These are phyloP conservation scores for Orientallactaga bullata DNA, from an alignment of 2,113 vertebrate species.

Conservation along the genomic window DNA sequence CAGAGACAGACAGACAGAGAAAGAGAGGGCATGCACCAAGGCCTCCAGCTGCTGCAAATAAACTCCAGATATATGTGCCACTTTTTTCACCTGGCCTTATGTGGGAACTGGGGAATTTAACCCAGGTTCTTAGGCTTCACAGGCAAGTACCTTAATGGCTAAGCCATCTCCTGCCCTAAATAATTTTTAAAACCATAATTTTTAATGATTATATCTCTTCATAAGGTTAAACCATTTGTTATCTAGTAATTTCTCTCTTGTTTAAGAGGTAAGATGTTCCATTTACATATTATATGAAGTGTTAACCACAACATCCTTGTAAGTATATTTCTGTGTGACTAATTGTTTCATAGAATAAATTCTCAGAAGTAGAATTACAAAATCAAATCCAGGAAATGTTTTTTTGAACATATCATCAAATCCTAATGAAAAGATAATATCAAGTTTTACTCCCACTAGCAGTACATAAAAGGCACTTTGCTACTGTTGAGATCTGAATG, in stretches of 20 bases:
- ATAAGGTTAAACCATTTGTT: not conserved
- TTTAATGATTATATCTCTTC: not conserved
- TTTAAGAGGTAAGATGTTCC: not conserved
- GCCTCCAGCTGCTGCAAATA: too few species aligned
- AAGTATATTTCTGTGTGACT: conserved; percentile 19
- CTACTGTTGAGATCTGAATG: too few species aligned
- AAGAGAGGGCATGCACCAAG: too few species aligned
- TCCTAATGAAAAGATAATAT: not conserved
- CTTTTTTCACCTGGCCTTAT: too few species aligned
- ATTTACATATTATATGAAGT: conserved; percentile 10
- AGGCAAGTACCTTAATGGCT: too few species aligned
- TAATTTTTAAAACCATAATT: conserved; percentile 41
- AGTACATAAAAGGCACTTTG: not conserved
- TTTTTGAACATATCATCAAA: not conserved
- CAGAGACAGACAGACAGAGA: too few species aligned
- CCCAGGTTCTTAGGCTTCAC: too few species aligned
- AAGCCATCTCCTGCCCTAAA: not conserved
- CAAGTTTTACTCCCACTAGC: not conserved
- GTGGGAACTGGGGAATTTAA: too few species aligned
- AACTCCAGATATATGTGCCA: too few species aligned
- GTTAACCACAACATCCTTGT: not conserved
- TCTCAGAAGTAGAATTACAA: conserved; percentile 14
- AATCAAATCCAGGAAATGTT: not conserved
- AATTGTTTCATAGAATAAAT: conserved; percentile 28
- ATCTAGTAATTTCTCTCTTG: conserved; percentile 7